Conservation (phyloP, 2,888 invertebrate species). For the Tyria jacobaeae region DNA sequence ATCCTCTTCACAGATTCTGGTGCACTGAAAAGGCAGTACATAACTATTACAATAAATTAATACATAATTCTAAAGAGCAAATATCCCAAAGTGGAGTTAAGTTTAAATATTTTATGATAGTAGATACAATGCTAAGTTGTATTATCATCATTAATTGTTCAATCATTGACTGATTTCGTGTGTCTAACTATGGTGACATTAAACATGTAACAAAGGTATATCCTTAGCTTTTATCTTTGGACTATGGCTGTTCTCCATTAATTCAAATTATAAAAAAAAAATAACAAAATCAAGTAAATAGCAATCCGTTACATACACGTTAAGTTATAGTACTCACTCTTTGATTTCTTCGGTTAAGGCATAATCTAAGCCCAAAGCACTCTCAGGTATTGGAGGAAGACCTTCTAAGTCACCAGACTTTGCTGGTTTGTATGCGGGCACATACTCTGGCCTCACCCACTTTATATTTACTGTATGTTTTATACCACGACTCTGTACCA, state of each 20-base stretch:
- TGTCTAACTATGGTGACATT: too few species aligned
- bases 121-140: too few species aligned
- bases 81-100: too few species aligned
- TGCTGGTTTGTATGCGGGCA: slow-evolving; percentile 88
- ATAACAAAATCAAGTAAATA: too few species aligned
- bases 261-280: too few species aligned
- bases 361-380: slow-evolving; percentile 82
- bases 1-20: slow-evolving; percentile 90
- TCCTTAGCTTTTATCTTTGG: too few species aligned
- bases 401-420: slow-evolving; percentile 90
- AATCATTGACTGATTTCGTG: too few species aligned
- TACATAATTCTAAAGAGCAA: neutral
- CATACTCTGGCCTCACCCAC: slow-evolving; percentile 91
- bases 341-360: slow-evolving; percentile 89
- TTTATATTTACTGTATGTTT: slow-evolving; percentile 91
- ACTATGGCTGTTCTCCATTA: too few species aligned
- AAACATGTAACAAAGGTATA: too few species aligned
- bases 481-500: slow-evolving; percentile 82
- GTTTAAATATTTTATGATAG: too few species aligned
- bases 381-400: slow-evolving; percentile 84
- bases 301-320: neutral
- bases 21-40: slow-evolving; percentile 83
- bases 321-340: slow-evolving; percentile 81
- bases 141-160: too few species aligned
- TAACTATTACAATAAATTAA: too few species aligned